phyloP scores from a whole-genome alignment of 2,113 vertebrate species.

The Vulpes ferrilata region DNA sequence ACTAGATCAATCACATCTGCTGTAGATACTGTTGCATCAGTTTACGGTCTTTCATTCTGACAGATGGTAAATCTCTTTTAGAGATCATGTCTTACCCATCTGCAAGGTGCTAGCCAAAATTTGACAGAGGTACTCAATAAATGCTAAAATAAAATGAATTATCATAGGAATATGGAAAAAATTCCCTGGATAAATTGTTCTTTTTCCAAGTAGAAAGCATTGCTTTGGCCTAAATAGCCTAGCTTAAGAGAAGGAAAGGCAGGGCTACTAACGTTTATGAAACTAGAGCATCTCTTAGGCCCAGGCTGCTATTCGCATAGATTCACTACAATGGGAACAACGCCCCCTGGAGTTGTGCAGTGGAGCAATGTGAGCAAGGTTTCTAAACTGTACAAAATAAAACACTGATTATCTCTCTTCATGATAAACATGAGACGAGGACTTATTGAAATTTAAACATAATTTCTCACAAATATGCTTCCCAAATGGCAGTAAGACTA shows the following conservation, averaged over 20 bases:
- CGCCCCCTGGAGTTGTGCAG: not conserved
- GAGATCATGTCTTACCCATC: not conserved
- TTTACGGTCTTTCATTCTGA: constrained; percentile 20
- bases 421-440: not conserved
- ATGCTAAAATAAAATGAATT: constrained; percentile 37
- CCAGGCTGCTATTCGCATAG: not conserved
- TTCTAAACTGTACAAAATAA: not conserved
- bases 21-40: not conserved
- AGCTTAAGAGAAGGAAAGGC: not conserved
- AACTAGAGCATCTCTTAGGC: not conserved
- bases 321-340: not conserved
- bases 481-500: not conserved
- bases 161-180: not conserved
- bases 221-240: not conserved
- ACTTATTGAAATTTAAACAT: constrained; percentile 9
- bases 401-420: not conserved
- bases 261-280: not conserved
- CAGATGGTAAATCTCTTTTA: not conserved
- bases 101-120: not conserved
- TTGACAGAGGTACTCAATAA: not conserved
- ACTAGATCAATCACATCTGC: not conserved
- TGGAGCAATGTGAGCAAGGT: not conserved
- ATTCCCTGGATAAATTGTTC: not conserved
- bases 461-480: constrained; percentile 17
- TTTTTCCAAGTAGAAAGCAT: not conserved